phyloP scores from a whole-genome alignment of 2,113 vertebrate species.

The Geothlypis trichas region DNA sequence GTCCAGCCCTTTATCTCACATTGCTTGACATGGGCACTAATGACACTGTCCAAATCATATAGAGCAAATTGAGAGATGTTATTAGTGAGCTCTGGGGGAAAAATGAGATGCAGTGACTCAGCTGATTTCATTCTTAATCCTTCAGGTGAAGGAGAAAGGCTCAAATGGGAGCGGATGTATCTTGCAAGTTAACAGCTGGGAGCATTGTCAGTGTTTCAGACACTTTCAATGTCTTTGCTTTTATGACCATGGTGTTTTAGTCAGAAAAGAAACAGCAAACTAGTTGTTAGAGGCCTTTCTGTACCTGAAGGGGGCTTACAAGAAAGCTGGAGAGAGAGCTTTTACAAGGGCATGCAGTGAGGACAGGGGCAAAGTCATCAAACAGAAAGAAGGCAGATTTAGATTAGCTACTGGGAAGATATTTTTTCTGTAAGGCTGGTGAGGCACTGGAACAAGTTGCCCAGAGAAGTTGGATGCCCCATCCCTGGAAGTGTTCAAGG shows the following conservation, averaged over 20 bases:
- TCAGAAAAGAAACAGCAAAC: neutral
- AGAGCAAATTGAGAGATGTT: neutral
- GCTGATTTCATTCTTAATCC: neutral
- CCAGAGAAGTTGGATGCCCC: neutral
- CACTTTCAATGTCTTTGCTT: neutral
- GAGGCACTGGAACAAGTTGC: neutral
- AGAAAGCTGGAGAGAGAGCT: neutral
- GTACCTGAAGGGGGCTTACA: neutral
- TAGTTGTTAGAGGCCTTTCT: neutral
- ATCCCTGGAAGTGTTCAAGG: neutral
- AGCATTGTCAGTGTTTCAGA: neutral
- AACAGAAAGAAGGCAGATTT: neutral
- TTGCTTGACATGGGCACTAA: neutral
- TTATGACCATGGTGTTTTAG: neutral
- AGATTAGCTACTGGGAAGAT: neutral
- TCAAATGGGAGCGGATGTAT: neutral
- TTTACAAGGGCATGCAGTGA: neutral
- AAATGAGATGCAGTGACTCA: fast-evolving
- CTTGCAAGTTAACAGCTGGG: neutral
- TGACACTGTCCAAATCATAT: neutral
- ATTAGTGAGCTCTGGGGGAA: neutral
- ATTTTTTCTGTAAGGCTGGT: neutral
- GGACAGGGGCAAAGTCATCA: neutral
- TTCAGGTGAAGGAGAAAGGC: neutral
- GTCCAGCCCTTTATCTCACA: neutral